Evolutionary conservation across 2,797 vertebrate genomes (phyloP).

Genomic region (Kryptolebias ocellatus): DNA sequence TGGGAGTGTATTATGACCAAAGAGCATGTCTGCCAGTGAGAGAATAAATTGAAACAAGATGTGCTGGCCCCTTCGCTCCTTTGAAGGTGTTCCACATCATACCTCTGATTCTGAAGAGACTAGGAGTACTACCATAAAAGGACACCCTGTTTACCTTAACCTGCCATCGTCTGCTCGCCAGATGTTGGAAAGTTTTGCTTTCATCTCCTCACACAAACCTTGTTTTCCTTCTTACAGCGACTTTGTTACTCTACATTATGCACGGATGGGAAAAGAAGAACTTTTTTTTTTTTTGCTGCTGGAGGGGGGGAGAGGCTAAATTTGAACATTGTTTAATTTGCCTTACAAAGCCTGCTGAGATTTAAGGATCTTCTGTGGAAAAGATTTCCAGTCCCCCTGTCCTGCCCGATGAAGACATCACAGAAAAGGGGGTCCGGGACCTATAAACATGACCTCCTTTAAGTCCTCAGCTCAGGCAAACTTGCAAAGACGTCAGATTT

Average conservation of each 20-base stretch:
- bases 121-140: slow-evolving; percentile 80
- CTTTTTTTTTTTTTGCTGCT: slow-evolving; percentile 57
- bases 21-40: slow-evolving; percentile 75
- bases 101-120: slow-evolving; percentile 79
- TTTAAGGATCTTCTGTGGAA: slow-evolving; percentile 62
- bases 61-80: slow-evolving; percentile 75
- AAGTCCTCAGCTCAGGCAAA: slow-evolving; percentile 63
- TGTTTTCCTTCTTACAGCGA: slow-evolving; percentile 63
- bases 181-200: slow-evolving; percentile 80
- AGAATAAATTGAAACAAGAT: slow-evolving; percentile 84
- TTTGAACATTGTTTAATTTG: slow-evolving; percentile 76
- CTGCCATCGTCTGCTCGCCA: slow-evolving; percentile 82
- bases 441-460: slow-evolving; percentile 71
- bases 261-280: slow-evolving; percentile 61
- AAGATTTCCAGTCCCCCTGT: slow-evolving; percentile 37
- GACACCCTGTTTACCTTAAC: slow-evolving; percentile 85
- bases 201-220: slow-evolving; percentile 76
- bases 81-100: slow-evolving; percentile 85
- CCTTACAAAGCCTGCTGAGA: slow-evolving; percentile 61
- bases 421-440: slow-evolving; percentile 45
- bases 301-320: slow-evolving; percentile 60
- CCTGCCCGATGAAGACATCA: slow-evolving; percentile 49
- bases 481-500: slow-evolving; percentile 65
- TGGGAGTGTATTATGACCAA: slow-evolving; percentile 74
- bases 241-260: slow-evolving; percentile 69